Evolutionary conservation across 2,113 vertebrate genomes (phyloP), one percentile per base, ranked within the genome.

Genomic region (Alouatta palliata): DNA sequence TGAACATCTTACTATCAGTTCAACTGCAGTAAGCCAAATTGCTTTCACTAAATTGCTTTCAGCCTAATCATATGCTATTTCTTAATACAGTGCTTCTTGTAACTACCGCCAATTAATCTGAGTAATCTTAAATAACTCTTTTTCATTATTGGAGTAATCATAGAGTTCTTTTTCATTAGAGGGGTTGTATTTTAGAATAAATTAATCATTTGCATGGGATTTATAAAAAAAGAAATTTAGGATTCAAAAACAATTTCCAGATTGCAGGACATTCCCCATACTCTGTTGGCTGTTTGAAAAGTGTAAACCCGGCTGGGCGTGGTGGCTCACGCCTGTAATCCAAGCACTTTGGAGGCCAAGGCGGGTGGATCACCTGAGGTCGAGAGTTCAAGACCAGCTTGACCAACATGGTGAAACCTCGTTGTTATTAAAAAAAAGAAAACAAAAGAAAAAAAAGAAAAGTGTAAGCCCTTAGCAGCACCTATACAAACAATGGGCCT

Each of bases 31-130:
- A 40, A 93, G 32, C 40, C 43, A 68, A 40, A 93, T 49, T 61
- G n/a, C 92, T 87, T 91, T 25, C 73, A 49, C 32, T 81, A 71
- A 92, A 94, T 94, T 80, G 76, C 81, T 88, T 90, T 85, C 76
- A 76, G 56, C 30, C 92, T 96, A 75, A 93, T 95, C 79, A 47
- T 14, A 84, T 9, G 43, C 49, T 35, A 17, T 52, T 94, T 90
- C 64, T 80, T 83, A 92, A 81, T 56, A 40, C 16, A 14, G 80
- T 25, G 43, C 76, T 71, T 86, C 7, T 20, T 32, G 54, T 76
- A 71, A 87, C 84, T 90, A 47, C 37, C 3, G 14, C 37, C 84
- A 87, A 81, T 96, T 94, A 96, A 85, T 27, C 80, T 80, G 81
- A 87, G n/a, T 70, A 77, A 87, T 68, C 43, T 70, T 90, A 47